These are phyloP conservation scores for Bhutanitis thaidina DNA, from an alignment of 2,888 invertebrate genomes.

Conservation along the genomic window DNA sequence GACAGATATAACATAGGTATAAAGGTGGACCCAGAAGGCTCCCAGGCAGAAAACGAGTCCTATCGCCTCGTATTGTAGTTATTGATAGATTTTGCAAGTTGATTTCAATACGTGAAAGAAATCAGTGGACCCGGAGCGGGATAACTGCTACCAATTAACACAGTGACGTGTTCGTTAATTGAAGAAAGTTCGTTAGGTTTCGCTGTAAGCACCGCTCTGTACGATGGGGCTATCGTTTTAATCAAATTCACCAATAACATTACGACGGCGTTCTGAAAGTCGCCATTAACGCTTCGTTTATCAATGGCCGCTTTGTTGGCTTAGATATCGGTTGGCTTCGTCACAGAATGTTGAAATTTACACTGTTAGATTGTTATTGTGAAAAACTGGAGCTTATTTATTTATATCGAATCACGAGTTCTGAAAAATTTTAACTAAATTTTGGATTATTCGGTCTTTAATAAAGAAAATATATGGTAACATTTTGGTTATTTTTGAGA, in stretches of 20 bases:
- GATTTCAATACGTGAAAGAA: too few species aligned
- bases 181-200: slow-evolving; percentile 5
- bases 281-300: background rate
- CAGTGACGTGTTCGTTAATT: slow-evolving; percentile 2
- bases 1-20: too few species aligned
- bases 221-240: slow-evolving; percentile 7
- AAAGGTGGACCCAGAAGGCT: too few species aligned
- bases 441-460: too few species aligned
- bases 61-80: too few species aligned
- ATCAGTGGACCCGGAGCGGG: background rate
- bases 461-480: too few species aligned
- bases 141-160: slow-evolving; percentile 13
- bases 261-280: slow-evolving; percentile 2
- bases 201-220: slow-evolving; percentile 6
- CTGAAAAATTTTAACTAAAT: too few species aligned
- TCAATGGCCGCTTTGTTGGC: slow-evolving; percentile 1
- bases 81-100: too few species aligned
- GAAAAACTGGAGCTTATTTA: background rate
- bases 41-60: too few species aligned
- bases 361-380: background rate
- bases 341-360: background rate
- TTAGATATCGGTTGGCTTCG: background rate
- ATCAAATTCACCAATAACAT: slow-evolving; percentile 16
- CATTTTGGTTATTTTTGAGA: too few species aligned
- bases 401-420: too few species aligned